phyloP scores from a whole-genome alignment of 2,797 vertebrate genomes.

The Fratercula arctica region DNA sequence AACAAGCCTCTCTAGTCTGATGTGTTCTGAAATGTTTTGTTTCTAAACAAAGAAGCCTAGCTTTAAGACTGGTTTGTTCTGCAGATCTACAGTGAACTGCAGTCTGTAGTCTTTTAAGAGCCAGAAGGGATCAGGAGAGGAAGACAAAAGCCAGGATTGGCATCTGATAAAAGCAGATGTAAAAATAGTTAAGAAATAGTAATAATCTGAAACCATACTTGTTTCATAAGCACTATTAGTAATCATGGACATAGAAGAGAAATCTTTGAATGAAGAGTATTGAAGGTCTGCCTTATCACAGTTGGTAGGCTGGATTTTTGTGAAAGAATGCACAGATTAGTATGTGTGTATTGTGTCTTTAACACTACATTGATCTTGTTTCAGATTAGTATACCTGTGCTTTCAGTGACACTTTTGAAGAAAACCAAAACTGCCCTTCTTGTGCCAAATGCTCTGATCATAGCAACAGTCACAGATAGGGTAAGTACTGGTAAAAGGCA shows the following conservation, averaged over 20 bases:
- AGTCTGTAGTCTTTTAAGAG: neutral
- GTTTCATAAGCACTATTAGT: neutral
- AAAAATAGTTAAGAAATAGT: neutral
- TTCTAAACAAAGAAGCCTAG: neutral
- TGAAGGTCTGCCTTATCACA: neutral
- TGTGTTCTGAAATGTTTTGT: neutral
- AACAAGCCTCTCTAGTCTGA: neutral
- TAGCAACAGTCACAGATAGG: constrained; percentile 86
- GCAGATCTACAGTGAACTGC: neutral
- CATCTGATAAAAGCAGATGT: neutral
- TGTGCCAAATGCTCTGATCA: constrained; percentile 93
- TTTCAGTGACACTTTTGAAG: constrained; percentile 88
- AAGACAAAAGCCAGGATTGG: neutral
- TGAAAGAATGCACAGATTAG: neutral
- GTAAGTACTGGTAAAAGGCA: constrained; percentile 72
- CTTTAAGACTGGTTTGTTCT: neutral
- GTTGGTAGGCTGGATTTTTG: neutral
- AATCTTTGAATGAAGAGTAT: neutral
- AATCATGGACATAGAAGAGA: neutral
- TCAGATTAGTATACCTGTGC: constrained; percentile 91
- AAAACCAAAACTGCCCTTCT: constrained; percentile 97
- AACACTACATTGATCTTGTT: constrained; percentile 29
- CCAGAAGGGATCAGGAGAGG: neutral
- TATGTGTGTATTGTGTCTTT: fast-evolving
- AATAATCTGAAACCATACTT: neutral